Evolutionary conservation across 2,888 invertebrate species (phyloP).

Genomic region (Ceriagrion tenellum): DNA sequence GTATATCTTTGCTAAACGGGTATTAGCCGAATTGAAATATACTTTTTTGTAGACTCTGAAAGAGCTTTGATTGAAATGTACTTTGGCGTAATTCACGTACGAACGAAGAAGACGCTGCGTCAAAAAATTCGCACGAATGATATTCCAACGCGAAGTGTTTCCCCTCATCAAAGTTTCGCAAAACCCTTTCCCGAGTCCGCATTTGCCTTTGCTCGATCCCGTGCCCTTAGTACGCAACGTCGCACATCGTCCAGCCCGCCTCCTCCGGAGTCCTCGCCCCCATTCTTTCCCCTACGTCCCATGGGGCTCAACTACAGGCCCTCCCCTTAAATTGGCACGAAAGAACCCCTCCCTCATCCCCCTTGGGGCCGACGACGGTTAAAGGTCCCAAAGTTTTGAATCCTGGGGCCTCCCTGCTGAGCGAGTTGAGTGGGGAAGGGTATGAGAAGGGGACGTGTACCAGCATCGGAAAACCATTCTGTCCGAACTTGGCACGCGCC

Average conservation of each 20-base stretch:
- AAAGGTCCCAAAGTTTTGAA: conserved; percentile 62
- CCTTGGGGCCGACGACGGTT: conserved; percentile 30
- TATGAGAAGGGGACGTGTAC: background rate
- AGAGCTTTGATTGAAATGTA: no score
- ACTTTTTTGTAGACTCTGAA: no score
- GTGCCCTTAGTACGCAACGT: no score
- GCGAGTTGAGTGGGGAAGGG: background rate
- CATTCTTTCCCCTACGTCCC: background rate
- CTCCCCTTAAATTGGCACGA: background rate
- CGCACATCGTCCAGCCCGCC: background rate
- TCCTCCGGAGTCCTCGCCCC: background rate
- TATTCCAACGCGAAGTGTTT: no score
- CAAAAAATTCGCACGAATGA: no score
- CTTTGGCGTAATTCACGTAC: no score
- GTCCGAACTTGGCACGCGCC: conserved; percentile 49
- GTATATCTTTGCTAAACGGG: background rate
- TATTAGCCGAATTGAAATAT: no score
- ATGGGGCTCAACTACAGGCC: no score
- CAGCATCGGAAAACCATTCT: background rate
- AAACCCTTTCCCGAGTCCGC: no score
- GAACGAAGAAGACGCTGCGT: no score
- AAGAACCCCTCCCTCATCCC: conserved; percentile 23
- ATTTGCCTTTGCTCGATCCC: no score
- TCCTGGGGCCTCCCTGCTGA: background rate
- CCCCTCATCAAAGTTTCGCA: no score